phyloP scores from a whole-genome alignment of 2,797 vertebrate species.

The Sebastes variabilis region DNA sequence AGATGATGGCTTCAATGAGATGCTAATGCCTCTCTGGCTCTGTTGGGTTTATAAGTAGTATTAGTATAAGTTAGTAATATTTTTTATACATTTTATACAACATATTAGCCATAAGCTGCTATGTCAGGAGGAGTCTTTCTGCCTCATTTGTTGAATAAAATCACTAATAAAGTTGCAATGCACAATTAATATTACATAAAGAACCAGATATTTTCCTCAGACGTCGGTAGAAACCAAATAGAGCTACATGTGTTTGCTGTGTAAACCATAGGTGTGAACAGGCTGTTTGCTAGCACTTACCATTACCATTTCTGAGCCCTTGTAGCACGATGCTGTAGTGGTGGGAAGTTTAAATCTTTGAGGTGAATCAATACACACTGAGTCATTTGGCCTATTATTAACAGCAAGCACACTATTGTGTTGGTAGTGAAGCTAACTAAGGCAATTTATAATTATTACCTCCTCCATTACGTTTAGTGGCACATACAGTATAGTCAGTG shows the following conservation, averaged over 20 bases:
- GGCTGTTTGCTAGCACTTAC: not conserved
- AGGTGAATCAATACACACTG: no score
- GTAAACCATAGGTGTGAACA: not conserved
- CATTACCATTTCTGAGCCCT: no score
- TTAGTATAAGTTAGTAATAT: no score
- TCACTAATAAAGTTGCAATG: not conserved
- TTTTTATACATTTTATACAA: not conserved
- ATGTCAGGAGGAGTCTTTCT: no score
- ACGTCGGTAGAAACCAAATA: not conserved
- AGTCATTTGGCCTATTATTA: no score
- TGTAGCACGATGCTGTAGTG: not conserved
- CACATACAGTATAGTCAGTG: not conserved
- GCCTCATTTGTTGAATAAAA: no score
- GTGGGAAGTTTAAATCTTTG: not conserved
- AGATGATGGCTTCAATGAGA: not conserved
- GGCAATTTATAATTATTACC: not conserved
- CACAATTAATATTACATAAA: not conserved
- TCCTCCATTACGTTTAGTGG: not conserved
- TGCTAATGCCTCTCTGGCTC: not conserved
- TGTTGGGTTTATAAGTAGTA: fast-evolving
- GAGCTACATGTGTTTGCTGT: not conserved
- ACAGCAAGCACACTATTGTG: no score
- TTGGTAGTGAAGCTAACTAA: no score
- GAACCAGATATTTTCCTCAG: not conserved
- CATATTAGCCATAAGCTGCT: not conserved